Conservation (phyloP, 1,140 invertebrate species). For the Rhyacophila brunnea region DNA sequence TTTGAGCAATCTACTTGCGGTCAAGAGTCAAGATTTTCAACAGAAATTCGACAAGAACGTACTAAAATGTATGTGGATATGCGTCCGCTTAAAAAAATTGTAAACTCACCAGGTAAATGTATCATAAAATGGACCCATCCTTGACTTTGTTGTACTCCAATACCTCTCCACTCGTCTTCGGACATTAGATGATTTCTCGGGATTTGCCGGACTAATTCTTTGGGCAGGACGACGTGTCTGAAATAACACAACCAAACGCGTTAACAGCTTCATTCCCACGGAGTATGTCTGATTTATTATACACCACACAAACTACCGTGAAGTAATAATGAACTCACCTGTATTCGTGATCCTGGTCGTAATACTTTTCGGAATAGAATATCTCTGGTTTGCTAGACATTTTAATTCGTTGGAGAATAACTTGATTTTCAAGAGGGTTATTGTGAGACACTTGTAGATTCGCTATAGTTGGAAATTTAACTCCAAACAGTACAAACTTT, state of each 20-base stretch:
- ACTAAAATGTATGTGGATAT: constrained; percentile 10
- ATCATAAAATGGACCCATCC: constrained; percentile 96
- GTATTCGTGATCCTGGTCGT: constrained; percentile 83
- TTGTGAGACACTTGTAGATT: no score
- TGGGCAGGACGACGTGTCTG: constrained; percentile 91
- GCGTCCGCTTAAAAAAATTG: constrained; percentile 9
- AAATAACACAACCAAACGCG: constrained; percentile 35
- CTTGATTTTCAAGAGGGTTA: no score
- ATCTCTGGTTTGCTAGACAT: constrained; percentile 57
- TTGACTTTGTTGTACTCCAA: constrained; percentile 91
- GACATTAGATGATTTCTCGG: constrained; percentile 89
- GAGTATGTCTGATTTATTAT: no score
- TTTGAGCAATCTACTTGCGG: no score
- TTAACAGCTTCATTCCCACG: no score
- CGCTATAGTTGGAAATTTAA: no score
- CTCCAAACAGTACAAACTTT: no score
- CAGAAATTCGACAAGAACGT: no score
- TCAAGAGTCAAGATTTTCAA: no score
- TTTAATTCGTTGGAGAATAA: background rate
- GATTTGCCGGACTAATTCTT: constrained; percentile 85
- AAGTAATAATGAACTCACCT: constrained; percentile 67
- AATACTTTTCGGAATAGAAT: constrained; percentile 91
- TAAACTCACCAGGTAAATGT: constrained; percentile 78
- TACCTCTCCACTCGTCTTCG: constrained; percentile 87
- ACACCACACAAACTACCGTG: no score